Percentiles rank a stretch among this genome's conserved stretches.
Conservation (phyloP, 2,888 invertebrate species). For the Amitus sp. region DNA sequence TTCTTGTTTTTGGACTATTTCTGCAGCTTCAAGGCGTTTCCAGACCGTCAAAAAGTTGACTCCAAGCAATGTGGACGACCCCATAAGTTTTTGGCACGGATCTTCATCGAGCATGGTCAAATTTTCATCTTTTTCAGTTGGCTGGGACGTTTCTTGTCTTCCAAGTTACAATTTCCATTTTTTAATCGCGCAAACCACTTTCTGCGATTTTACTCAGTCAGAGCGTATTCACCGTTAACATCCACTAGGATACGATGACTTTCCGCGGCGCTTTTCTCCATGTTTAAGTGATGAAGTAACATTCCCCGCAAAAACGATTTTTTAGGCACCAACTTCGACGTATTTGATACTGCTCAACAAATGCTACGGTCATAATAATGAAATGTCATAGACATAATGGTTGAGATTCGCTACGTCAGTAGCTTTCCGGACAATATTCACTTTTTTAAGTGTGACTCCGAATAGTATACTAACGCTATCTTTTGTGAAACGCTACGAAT, state of each 20-base stretch:
- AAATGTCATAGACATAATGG: slow-evolving; percentile 1
- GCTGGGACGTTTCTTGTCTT: background rate
- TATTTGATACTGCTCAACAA: background rate
- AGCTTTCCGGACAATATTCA: slow-evolving; percentile 1
- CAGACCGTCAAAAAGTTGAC: background rate
- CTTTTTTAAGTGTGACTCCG: background rate
- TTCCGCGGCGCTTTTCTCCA: slow-evolving; percentile 8
- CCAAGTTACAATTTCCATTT: slow-evolving; percentile 6
- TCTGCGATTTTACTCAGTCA: slow-evolving; percentile 1
- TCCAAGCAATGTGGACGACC: no score
- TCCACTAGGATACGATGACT: slow-evolving; percentile 18
- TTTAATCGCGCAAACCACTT: slow-evolving; percentile 5
- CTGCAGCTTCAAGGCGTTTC: background rate
- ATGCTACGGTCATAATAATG: slow-evolving; percentile 5
- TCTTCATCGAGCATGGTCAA: background rate
- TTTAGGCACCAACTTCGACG: slow-evolving; percentile 1
- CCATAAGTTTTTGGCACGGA: background rate
- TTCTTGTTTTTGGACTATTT: no score
- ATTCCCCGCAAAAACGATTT: slow-evolving; percentile 9
- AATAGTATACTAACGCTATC: slow-evolving; percentile 3
- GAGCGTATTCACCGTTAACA: slow-evolving; percentile 10
- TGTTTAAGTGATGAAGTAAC: slow-evolving; percentile 7
- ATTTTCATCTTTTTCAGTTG: background rate
- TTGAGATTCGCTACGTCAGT: background rate
- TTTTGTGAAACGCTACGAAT: slow-evolving; percentile 9